Evolutionary conservation across 2,888 invertebrate genomes (phyloP).

Genomic region (Junonia oenone): DNA sequence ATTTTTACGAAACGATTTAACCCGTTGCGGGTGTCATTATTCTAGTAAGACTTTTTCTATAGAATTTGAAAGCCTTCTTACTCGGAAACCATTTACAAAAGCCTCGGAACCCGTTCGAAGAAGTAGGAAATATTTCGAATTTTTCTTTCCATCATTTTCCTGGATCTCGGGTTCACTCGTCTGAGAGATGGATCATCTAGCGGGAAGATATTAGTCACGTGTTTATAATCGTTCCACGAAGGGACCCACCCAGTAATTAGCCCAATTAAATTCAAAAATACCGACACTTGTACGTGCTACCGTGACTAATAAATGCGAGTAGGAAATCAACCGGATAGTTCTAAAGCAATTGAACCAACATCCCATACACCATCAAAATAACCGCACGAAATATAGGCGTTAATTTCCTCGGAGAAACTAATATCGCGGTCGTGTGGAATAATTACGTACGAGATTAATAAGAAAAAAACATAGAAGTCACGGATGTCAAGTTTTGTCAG

Average conservation of each 20-base stretch:
- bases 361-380: slow-evolving; percentile 35
- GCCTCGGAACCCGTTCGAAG: slow-evolving; percentile 16
- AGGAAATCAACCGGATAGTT: slow-evolving; percentile 26
- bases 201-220: slow-evolving; percentile 22
- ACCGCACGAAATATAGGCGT: slow-evolving; percentile 38
- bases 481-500: slow-evolving; percentile 62
- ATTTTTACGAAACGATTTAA: too few relatives aligned
- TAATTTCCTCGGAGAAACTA: slow-evolving; percentile 37
- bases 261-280: slow-evolving; percentile 50
- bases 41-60: slow-evolving; percentile 11
- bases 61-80: slow-evolving; percentile 11
- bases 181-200: slow-evolving; percentile 4
- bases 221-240: slow-evolving; percentile 43
- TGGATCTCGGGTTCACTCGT: slow-evolving; percentile 18
- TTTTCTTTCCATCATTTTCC: slow-evolving; percentile 23
- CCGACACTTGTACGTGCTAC: slow-evolving; percentile 24
- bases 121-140: slow-evolving; percentile 20
- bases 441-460: slow-evolving; percentile 35
- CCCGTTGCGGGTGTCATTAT: too few relatives aligned
- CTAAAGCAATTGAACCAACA: slow-evolving; percentile 30
- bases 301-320: slow-evolving; percentile 33
- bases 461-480: slow-evolving; percentile 42
- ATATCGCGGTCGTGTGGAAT: slow-evolving; percentile 31
- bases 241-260: slow-evolving; percentile 60
- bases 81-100: slow-evolving; percentile 14